Evolutionary conservation across 2,797 vertebrate genomes (phyloP), one percentile per base, ranked within the genome.

Genomic region (Morelia viridis): DNA sequence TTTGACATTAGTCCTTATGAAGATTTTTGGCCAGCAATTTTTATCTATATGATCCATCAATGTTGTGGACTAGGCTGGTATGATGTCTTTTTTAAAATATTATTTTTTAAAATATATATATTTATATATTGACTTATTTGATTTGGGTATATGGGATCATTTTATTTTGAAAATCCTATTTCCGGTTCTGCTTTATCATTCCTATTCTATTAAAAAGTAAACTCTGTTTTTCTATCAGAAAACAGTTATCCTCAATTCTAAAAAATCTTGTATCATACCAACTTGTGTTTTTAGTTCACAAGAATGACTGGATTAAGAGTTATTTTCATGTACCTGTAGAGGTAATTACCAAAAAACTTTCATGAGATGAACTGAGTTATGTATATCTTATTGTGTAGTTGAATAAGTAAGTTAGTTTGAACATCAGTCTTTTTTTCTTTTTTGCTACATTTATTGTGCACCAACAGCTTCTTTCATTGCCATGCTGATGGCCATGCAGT

Each of bases 1-100:
- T 99, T 99, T 97, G 99, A 99, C 98, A 98, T 99, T 86, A 98
- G 97, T 95, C 99, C 99, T 0, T 99, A 98, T 94, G 99, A 99
- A 96, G 98, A 98, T 95, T 98, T 99, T 95, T 99, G 99, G 99
- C 98, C 99, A 93, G 98, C 99, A 46, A 98, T 99, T 95, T 99
- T 99, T 96, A 98, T 99, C 94, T 98, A 99, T 95, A 99, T 99
- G 99, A 96, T 99, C 96, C 99, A 99, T 95, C 99, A 96, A 95
- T 98, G 98, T 95, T 99, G 99, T 97, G 99, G 99, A 92, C 98
- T 98, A 96, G 98, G 94, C 97, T 99, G 99, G 99, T 99, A 98
- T 26, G 97, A 91, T 89, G 5, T 58, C 31, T 19, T 46, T 65
- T 85, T 1, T 50, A 61, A 31, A 76, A 46, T 80, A 83, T 13